Evolutionary conservation across 92 coral and sea anemone species (phyloP), one percentile per base, ranked within the genome.

Genomic region (Phenganax stokvisi): DNA sequence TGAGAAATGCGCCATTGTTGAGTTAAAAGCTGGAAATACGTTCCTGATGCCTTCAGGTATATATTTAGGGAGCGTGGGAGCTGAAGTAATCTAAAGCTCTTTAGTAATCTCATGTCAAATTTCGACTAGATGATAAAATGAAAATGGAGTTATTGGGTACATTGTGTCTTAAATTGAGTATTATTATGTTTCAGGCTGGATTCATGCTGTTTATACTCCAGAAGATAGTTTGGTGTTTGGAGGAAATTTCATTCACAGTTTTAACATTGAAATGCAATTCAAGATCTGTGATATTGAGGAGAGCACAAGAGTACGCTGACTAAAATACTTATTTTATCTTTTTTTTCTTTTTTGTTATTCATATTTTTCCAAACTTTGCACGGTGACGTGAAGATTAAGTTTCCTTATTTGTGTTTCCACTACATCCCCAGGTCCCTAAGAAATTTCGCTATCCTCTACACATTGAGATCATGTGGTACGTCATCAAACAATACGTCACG

Each of bases 171-270:
- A 37, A 37, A 37, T 37, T 37, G 47, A 37, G 47, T 37, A 37
- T 37, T 37, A 20, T 37, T 37, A 37, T 5, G 47, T 5, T 72
- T 25, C 76, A 96, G 99, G 99, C 5, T 96, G 99, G 99, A 96
- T 96, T 70, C 99, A 96, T 65, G 99, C 99, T 7, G 99, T 96
- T 51, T 90, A 67, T 80, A 96, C 99, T 27, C 93, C 99, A 0
- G 90, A 90, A 30, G 99, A 96, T 71, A 85, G 96, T n/a, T 85
- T 96, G 29, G 99, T 96, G 74, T 96, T 96, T 78, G 99, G 99
- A 25, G 99, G 99, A 10, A 96, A 96, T 79, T 96, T 92, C 79
- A 72, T 96, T 9, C 99, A 96, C 87, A 92, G 97, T 68, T 96
- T 74, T 67, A 88, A 83, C 88, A 90, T 92, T 54, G 86, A 86